Evolutionary conservation across 2,888 invertebrate genomes (phyloP).

Genomic region (Notocelia uddmanniana): DNA sequence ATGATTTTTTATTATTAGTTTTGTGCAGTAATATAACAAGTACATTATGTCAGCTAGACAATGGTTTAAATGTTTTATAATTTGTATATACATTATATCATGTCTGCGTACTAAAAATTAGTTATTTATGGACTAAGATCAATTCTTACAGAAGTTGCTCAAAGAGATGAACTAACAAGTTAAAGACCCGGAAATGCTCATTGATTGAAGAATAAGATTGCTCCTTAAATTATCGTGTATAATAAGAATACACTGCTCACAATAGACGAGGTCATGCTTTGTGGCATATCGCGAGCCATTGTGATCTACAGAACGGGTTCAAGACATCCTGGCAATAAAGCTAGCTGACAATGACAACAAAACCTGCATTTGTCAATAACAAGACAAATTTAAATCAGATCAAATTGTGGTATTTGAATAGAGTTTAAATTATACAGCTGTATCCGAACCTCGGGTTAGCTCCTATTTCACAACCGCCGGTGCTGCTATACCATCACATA

Average conservation of each 20-base stretch:
- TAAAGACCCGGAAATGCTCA: slow-evolving; percentile 61
- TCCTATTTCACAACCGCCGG: background rate
- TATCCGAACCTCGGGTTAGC: background rate
- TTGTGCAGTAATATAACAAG: no score
- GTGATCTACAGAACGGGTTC: slow-evolving; percentile 64
- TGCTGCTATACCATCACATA: no score
- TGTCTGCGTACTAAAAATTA: no score
- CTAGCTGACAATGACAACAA: slow-evolving; percentile 45
- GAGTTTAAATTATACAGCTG: slow-evolving; percentile 14
- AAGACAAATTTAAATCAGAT: slow-evolving; percentile 36
- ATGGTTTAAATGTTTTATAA: no score
- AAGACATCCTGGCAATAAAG: slow-evolving; percentile 64
- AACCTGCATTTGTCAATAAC: slow-evolving; percentile 26
- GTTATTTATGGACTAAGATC: background rate
- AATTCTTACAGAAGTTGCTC: background rate
- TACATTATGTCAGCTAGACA: no score
- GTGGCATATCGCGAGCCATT: slow-evolving; percentile 61
- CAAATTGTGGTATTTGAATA: slow-evolving; percentile 21
- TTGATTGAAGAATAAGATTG: slow-evolving; percentile 57
- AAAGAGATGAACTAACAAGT: slow-evolving; percentile 7
- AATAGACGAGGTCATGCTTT: slow-evolving; percentile 72
- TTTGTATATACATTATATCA: no score
- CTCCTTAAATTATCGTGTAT: slow-evolving; percentile 14
- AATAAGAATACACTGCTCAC: slow-evolving; percentile 59
- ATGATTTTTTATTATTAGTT: no score